Evolutionary conservation across 1,140 invertebrate species (phyloP).

Genomic region (Aphis craccivora): DNA sequence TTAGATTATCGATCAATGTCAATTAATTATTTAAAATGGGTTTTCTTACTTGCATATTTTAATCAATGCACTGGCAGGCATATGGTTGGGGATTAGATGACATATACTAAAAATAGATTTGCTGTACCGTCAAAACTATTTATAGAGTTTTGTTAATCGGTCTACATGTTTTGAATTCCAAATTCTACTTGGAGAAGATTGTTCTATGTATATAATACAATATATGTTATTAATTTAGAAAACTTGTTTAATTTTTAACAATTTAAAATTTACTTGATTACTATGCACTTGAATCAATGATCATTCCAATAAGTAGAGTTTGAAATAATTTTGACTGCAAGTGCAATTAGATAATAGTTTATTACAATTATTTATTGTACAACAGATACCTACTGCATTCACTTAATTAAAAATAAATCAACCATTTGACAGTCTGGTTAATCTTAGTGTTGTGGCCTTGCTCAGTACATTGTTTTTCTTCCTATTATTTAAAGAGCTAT

Average conservation of each 20-base stretch:
- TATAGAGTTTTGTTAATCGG: conserved; percentile 36
- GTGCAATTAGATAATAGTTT: not conserved
- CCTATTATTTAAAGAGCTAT: not conserved
- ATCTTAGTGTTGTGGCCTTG: not conserved
- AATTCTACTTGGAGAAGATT: conserved; percentile 40
- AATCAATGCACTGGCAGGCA: conserved; percentile 35
- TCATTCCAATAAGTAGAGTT: not conserved
- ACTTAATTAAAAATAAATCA: not conserved
- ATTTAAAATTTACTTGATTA: not conserved
- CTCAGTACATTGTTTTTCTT: not conserved
- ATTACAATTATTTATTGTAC: not conserved
- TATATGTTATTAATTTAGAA: not conserved
- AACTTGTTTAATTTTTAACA: not conserved
- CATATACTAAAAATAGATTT: conserved; percentile 44
- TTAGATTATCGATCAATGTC: not conserved
- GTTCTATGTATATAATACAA: not conserved
- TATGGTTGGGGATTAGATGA: conserved; percentile 49
- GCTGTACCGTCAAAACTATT: conserved; percentile 42
- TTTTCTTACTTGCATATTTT: conserved; percentile 24
- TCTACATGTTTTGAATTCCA: conserved; percentile 46
- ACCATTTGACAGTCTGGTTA: not conserved
- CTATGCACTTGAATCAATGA: not conserved
- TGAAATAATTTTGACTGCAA: not conserved
- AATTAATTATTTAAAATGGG: not conserved
- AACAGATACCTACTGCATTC: not conserved